phyloP scores from a whole-genome alignment of 2,797 vertebrate genomes.

The Clarias laeviceps region DNA sequence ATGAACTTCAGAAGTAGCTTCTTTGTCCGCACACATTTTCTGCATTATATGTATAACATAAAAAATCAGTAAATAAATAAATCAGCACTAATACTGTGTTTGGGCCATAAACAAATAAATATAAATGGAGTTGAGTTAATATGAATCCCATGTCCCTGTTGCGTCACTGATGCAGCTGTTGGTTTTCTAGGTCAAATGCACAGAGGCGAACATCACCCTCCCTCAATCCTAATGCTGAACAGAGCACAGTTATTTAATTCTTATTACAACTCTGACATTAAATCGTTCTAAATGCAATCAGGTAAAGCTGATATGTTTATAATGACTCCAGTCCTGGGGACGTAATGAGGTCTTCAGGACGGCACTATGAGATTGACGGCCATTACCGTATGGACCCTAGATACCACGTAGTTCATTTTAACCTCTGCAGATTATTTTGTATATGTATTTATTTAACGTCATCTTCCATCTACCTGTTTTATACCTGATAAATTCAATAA shows the following conservation, averaged over 20 bases:
- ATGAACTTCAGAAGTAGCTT: too few species aligned
- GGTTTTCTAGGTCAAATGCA: constrained; percentile 64
- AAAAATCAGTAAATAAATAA: too few species aligned
- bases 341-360: background rate
- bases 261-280: constrained; percentile 16
- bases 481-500: background rate
- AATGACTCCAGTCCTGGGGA: background rate
- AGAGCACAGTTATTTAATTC: constrained; percentile 20
- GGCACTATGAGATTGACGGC: background rate
- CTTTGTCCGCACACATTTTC: too few species aligned
- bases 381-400: too few species aligned
- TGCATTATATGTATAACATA: too few species aligned
- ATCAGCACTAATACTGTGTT: too few species aligned
- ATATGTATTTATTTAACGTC: background rate
- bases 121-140: background rate
- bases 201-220: constrained; percentile 42
- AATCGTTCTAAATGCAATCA: constrained; percentile 22
- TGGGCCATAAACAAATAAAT: background rate
- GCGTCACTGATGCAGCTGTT: background rate
- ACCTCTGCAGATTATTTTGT: background rate
- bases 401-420: background rate
- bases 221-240: background rate
- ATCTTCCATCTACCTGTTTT: background rate
- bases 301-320: constrained; percentile 2
- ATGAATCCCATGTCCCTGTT: constrained; percentile 11